These are phyloP conservation scores for Stratiomys singularior DNA, from an alignment of 2,888 invertebrate species.

Conservation along the genomic window DNA sequence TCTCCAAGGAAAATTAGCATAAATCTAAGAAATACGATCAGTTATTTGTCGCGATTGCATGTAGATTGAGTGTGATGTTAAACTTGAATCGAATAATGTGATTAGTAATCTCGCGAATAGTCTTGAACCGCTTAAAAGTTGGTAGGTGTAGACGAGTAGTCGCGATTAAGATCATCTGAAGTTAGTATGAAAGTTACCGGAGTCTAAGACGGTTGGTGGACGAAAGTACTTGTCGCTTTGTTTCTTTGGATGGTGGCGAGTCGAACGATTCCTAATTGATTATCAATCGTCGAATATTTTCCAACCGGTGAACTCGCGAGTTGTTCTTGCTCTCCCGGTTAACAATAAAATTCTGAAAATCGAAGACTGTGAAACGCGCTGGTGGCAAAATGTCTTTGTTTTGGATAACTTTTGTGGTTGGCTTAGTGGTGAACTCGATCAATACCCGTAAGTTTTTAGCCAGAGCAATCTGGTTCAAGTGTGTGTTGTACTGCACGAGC, in stretches of 20 bases:
- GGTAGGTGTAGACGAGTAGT: no score
- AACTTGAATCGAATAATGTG: no score
- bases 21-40: no score
- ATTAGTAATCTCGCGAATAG: no score
- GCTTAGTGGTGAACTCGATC: background rate
- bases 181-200: constrained; percentile 5
- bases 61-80: no score
- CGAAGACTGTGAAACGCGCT: background rate
- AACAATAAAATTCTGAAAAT: background rate
- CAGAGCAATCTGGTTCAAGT: background rate
- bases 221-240: background rate
- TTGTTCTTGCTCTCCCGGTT: background rate
- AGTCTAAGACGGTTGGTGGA: background rate
- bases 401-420: background rate
- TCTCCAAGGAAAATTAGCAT: no score
- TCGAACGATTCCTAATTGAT: background rate
- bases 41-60: no score
- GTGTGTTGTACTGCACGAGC: background rate
- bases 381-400: background rate
- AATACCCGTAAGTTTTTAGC: constrained; percentile 6
- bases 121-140: no score
- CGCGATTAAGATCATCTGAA: background rate
- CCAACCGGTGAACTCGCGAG: background rate
- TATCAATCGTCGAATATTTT: background rate
- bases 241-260: background rate